Evolutionary conservation across 2,113 vertebrate genomes (phyloP).

Genomic region (Menura novaehollandiae): DNA sequence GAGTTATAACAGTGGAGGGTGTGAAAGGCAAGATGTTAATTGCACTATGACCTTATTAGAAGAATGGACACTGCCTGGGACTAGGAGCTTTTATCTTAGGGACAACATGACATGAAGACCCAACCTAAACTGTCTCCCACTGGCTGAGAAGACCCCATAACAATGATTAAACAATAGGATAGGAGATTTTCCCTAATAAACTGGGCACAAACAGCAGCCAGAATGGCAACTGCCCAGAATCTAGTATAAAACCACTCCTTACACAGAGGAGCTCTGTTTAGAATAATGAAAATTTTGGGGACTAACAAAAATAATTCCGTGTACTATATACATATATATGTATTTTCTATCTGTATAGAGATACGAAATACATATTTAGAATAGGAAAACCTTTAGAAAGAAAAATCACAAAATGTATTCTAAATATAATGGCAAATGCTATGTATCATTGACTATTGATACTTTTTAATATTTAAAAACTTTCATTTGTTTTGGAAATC

Average conservation of each 20-base stretch:
- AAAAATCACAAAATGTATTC: neutral
- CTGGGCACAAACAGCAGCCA: neutral
- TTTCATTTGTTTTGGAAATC: neutral
- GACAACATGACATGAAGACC: fast-evolving
- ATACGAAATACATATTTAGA: neutral
- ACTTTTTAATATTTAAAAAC: neutral
- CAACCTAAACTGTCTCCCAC: neutral
- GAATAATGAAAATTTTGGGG: neutral
- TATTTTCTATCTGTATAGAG: neutral
- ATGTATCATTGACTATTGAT: neutral
- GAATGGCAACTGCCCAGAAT: neutral
- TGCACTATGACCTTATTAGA: neutral
- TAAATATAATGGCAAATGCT: neutral
- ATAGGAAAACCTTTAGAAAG: neutral
- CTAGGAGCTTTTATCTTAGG: neutral
- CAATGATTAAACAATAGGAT: fast-evolving
- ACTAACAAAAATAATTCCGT: neutral
- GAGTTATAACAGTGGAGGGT: neutral
- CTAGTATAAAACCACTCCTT: neutral
- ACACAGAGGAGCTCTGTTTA: neutral
- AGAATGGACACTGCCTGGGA: fast-evolving
- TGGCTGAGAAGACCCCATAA: neutral
- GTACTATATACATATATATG: neutral
- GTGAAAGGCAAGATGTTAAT: neutral
- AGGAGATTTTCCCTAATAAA: neutral